Conservation (phyloP, 2,888 invertebrate species). For the Lissonota sp. region DNA sequence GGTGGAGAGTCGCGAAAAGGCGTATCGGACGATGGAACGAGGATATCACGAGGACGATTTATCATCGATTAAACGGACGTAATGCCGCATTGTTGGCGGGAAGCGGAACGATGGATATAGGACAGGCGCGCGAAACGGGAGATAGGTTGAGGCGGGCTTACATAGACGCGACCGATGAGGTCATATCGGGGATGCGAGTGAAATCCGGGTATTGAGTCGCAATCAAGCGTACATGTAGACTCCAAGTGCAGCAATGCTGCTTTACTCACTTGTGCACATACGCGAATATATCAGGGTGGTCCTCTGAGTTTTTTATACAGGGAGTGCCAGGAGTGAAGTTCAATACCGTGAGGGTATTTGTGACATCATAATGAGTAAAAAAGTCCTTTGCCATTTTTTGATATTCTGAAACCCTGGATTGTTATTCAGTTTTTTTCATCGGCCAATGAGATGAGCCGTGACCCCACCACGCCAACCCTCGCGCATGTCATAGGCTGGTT, state of each 20-base stretch:
- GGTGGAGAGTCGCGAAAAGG: conserved; percentile 36
- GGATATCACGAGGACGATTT: conserved; percentile 75
- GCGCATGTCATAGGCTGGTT: no score
- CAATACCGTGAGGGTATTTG: no score
- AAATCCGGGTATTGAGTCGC: conserved; percentile 76
- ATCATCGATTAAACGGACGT: conserved; percentile 80
- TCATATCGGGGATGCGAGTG: conserved; percentile 73
- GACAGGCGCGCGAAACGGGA: conserved; percentile 37
- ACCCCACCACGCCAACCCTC: no score
- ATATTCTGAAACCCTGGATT: no score
- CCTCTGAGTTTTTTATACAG: no score
- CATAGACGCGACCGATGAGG: conserved; percentile 70
- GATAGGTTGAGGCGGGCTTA: conserved; percentile 67
- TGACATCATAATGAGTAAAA: no score
- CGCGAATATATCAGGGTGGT: conserved; percentile 51
- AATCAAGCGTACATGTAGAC: conserved; percentile 74
- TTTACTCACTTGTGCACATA: conserved; percentile 35
- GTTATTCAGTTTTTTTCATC: no score
- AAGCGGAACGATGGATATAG: conserved; percentile 68
- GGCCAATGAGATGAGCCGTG: no score
- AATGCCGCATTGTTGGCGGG: conserved; percentile 77
- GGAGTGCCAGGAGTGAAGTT: no score
- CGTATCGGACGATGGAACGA: background rate
- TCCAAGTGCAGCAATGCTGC: conserved; percentile 30
- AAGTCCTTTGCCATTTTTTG: no score